Conservation (phyloP, 2,797 vertebrate species). For the Morus bassanus region DNA sequence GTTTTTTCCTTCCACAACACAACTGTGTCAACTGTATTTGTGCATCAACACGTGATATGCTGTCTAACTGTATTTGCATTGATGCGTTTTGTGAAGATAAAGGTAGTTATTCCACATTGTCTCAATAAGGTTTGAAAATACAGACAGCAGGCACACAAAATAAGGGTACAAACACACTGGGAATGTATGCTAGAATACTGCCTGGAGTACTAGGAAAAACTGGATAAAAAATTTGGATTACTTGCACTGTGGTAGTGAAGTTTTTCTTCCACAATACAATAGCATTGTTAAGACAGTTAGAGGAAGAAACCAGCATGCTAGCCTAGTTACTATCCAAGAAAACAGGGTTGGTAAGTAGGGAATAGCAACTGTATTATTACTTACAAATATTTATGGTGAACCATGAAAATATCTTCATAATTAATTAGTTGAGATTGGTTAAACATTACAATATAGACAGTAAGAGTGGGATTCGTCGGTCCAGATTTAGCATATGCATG, state of each 20-base stretch:
- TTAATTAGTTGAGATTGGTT: neutral
- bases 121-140: neutral
- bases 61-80: neutral
- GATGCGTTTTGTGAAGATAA: neutral
- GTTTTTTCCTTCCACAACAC: constrained; percentile 21
- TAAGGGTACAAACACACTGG: neutral
- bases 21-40: constrained; percentile 21
- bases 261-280: neutral
- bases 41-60: neutral
- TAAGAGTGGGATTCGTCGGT: neutral
- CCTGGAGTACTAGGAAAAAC: neutral
- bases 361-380: neutral
- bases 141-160: neutral
- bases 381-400: neutral
- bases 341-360: neutral
- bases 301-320: neutral
- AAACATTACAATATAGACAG: neutral
- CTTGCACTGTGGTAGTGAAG: neutral
- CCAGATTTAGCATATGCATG: neutral
- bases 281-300: neutral
- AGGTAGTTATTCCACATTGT: neutral
- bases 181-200: neutral
- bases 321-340: neutral
- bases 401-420: neutral
- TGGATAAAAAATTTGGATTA: neutral